Percentiles rank a stretch among this genome's conserved stretches.
Evolutionary conservation across 2,797 vertebrate genomes (phyloP).

Genomic region (Poecilia wingei): DNA sequence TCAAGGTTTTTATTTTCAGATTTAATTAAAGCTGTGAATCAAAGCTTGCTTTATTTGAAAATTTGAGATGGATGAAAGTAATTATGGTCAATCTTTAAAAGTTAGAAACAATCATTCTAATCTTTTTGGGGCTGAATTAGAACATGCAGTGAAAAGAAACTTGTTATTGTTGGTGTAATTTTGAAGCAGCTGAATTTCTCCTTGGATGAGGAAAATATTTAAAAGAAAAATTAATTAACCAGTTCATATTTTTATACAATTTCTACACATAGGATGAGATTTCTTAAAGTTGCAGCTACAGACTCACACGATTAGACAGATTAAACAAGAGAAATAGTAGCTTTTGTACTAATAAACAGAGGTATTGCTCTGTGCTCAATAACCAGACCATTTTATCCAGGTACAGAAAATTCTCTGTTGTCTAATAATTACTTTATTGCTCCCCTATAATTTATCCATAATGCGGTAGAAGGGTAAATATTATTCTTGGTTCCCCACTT

Average conservation of each 20-base stretch:
- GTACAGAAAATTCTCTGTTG: slow-evolving; percentile 75
- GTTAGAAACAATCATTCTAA: slow-evolving; percentile 1
- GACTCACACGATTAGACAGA: slow-evolving; percentile 42
- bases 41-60: not conserved
- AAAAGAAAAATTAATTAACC: slow-evolving; percentile 12
- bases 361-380: slow-evolving; percentile 38
- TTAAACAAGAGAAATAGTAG: slow-evolving; percentile 48
- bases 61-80: slow-evolving; percentile 1
- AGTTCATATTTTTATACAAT: slow-evolving; percentile 8
- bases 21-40: too few relatives aligned
- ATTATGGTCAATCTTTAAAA: slow-evolving; percentile 1
- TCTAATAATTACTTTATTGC: slow-evolving; percentile 69
- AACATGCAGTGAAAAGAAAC: not conserved
- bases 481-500: slow-evolving; percentile 75
- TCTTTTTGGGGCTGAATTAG: slow-evolving; percentile 8
- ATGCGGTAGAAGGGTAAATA: slow-evolving; percentile 81
- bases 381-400: slow-evolving; percentile 61
- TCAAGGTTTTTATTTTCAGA: too few relatives aligned
- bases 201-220: slow-evolving; percentile 5
- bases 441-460: slow-evolving; percentile 74
- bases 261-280: slow-evolving; percentile 7
- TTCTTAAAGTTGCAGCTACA: slow-evolving; percentile 17
- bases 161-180: not conserved
- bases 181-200: not conserved
- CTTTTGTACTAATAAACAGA: slow-evolving; percentile 44